Conservation (phyloP, 2,797 vertebrate genomes). For the Coluber constrictor region DNA sequence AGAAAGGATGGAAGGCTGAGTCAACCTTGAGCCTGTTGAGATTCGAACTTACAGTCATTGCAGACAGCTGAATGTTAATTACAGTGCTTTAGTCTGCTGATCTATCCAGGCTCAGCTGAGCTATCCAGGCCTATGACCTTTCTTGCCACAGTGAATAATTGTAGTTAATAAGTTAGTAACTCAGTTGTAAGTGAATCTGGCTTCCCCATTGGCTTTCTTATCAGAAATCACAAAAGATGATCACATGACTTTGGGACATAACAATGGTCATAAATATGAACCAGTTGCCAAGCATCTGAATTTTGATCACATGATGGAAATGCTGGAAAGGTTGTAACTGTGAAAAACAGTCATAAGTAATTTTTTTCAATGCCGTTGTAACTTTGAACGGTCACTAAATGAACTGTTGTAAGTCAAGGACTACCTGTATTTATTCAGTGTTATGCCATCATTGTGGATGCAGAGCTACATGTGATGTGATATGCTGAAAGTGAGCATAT, state of each 20-base stretch:
- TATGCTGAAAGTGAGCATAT: background rate
- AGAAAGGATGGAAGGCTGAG: too few species aligned
- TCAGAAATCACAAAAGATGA: background rate
- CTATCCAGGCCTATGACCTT: background rate
- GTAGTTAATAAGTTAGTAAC: background rate
- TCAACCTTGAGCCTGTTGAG: too few species aligned
- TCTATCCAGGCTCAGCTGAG: too few species aligned
- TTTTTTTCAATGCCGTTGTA: background rate
- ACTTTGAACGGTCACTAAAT: background rate
- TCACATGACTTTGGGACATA: background rate
- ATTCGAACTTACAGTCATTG: too few species aligned
- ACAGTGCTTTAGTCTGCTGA: too few species aligned
- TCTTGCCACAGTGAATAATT: background rate
- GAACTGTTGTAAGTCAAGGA: background rate
- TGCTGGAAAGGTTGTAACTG: background rate
- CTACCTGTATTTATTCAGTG: background rate
- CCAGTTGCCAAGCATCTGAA: background rate
- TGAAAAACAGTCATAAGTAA: background rate
- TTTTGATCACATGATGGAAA: background rate
- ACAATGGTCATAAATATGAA: background rate
- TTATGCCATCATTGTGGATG: background rate
- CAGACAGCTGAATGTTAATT: too few species aligned
- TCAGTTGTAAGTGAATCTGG: background rate
- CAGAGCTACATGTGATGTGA: background rate
- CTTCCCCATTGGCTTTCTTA: background rate